Percentiles rank a stretch among this genome's conserved stretches.
phyloP scores from a whole-genome alignment of 2,888 invertebrate genomes.

The Himalopsyche japonica region DNA sequence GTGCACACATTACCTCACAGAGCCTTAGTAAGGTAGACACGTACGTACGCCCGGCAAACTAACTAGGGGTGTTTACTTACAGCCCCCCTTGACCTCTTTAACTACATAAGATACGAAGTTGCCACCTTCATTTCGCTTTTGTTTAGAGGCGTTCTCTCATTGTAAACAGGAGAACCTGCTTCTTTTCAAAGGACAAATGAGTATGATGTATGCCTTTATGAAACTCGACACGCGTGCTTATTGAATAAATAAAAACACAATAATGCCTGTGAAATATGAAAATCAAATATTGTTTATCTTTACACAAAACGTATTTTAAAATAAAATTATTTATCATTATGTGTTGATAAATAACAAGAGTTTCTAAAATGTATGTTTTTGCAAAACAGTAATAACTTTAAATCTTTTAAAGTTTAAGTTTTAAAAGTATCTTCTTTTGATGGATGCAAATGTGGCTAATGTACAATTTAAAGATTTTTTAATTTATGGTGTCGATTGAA shows the following conservation, averaged over 20 bases:
- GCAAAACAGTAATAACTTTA: too few relatives aligned
- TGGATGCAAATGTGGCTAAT: too few relatives aligned
- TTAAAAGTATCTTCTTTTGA: too few relatives aligned
- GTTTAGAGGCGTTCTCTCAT: neutral
- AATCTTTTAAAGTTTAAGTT: too few relatives aligned
- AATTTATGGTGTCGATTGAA: too few relatives aligned
- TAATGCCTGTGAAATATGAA: neutral
- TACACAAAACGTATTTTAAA: too few relatives aligned
- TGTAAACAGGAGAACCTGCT: neutral
- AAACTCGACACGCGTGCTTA: neutral
- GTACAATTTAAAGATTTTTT: too few relatives aligned
- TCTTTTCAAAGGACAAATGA: neutral
- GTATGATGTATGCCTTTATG: neutral
- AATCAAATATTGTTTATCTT: too few relatives aligned
- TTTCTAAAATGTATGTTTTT: too few relatives aligned
- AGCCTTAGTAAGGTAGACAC: neutral
- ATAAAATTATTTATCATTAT: too few relatives aligned
- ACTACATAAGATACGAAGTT: neutral
- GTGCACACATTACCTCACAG: neutral
- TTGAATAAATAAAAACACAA: neutral
- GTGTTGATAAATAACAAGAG: too few relatives aligned
- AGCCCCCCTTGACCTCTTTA: neutral
- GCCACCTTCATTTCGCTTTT: neutral
- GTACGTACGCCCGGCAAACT: neutral
- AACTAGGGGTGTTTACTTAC: neutral